Percentiles rank a stretch among this genome's conserved stretches.
Evolutionary conservation across 2,797 vertebrate genomes (phyloP).

Genomic region (Neopelma chrysocephalum): DNA sequence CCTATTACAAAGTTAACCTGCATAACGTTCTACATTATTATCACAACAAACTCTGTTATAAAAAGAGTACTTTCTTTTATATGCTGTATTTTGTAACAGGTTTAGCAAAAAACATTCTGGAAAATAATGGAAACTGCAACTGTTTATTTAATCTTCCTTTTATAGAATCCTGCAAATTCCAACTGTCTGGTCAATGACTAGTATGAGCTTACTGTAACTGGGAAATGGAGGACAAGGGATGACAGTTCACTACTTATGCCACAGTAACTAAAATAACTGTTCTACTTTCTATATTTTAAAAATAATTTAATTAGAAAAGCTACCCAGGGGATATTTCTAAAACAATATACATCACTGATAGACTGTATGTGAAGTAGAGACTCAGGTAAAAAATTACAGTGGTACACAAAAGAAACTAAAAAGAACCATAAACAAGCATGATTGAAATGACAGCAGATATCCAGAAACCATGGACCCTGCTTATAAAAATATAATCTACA

Average conservation of each 20-base stretch:
- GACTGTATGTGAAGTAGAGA: background rate
- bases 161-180: background rate
- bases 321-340: constrained; percentile 9
- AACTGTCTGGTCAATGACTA: background rate
- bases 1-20: background rate
- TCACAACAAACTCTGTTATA: background rate
- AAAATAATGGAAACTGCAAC: background rate
- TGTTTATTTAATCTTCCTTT: background rate
- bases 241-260: background rate
- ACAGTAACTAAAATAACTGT: constrained; percentile 46
- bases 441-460: background rate
- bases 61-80: background rate
- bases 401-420: background rate
- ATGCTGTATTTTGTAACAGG: background rate
- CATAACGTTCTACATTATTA: background rate
- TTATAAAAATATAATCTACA: background rate
- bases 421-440: background rate
- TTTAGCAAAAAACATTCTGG: background rate
- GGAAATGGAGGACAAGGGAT: background rate
- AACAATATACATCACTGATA: background rate
- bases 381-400: background rate
- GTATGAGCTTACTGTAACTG: background rate
- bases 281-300: constrained; percentile 21
- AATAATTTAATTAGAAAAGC: constrained; percentile 42
- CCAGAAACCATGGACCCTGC: background rate